A percentile compares a stretch with the other conserved stretches of the same genome.
Conservation (phyloP, 2,113 vertebrate species). For the Dasyurus viverrinus region DNA sequence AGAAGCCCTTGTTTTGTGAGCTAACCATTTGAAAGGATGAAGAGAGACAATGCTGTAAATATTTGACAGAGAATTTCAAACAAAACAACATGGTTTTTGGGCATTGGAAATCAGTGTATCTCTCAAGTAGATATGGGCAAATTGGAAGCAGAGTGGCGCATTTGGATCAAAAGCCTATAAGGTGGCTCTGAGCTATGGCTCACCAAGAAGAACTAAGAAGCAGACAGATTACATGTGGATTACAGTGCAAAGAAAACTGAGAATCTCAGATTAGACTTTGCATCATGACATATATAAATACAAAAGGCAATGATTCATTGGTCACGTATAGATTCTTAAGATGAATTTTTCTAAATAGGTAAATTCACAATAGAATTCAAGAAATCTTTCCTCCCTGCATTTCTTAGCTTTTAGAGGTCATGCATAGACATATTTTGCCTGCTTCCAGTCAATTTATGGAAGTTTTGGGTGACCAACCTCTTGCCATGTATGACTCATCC, state of each 20-base stretch:
- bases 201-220: not conserved
- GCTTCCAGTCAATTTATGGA: not conserved
- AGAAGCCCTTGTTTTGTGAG: slow-evolving; percentile 4
- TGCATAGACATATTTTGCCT: not conserved
- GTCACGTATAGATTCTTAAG: not conserved
- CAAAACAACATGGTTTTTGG: not conserved
- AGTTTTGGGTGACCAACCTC: not conserved
- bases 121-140: not conserved
- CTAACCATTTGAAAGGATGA: not conserved
- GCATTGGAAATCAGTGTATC: not conserved
- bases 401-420: not conserved
- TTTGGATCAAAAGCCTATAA: not conserved
- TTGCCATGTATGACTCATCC: not conserved
- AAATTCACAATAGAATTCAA: slow-evolving; percentile 31
- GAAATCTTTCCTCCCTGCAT: not conserved
- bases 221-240: not conserved
- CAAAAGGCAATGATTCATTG: not conserved
- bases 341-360: not conserved
- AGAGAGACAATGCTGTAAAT: not conserved
- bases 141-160: not conserved
- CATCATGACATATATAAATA: not conserved
- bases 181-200: not conserved
- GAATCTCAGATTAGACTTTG: not conserved
- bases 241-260: not conserved
- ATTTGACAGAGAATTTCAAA: slow-evolving; percentile 11